These are phyloP conservation scores for Epizoanthus illoricatus DNA, from an alignment of 92 coral and sea anemone species.

Conservation along the genomic window DNA sequence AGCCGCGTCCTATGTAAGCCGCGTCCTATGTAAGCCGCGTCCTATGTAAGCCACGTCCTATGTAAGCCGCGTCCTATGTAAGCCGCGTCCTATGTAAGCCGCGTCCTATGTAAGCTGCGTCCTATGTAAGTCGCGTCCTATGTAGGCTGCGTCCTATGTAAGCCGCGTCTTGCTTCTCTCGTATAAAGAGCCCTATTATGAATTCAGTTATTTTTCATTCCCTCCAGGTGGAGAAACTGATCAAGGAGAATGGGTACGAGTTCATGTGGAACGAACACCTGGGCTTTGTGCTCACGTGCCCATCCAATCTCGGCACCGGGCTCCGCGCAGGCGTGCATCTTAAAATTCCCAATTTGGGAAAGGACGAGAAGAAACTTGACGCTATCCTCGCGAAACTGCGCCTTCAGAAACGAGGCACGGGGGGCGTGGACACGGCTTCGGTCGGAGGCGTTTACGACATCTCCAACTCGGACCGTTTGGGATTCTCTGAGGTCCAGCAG, in stretches of 20 bases:
- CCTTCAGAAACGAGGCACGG: slow-evolving; percentile 93
- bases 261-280: slow-evolving; percentile 99
- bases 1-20: too few species aligned
- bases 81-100: too few species aligned
- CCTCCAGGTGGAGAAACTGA: slow-evolving; percentile 75
- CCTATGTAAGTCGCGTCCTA: too few species aligned
- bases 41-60: too few species aligned
- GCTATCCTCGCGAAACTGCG: slow-evolving; percentile 69
- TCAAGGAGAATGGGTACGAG: slow-evolving; percentile 76
- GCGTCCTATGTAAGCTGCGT: too few species aligned
- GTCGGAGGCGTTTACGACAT: slow-evolving; percentile 92
- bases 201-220: slow-evolving; percentile 1
- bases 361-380: slow-evolving; percentile 80
- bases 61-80: too few species aligned
- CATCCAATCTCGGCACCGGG: slow-evolving; percentile 97
- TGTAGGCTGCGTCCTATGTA: too few species aligned
- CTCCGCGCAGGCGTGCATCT: slow-evolving; percentile 97
- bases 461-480: slow-evolving; percentile 89
- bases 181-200: too few species aligned
- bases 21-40: too few species aligned
- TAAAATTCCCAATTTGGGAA: slow-evolving; percentile 76
- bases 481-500: slow-evolving; percentile 86
- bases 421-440: slow-evolving; percentile 94
- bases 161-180: too few species aligned
- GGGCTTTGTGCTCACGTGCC: slow-evolving; percentile 94